phyloP scores from a whole-genome alignment of 2,888 invertebrate species.

The Phasia obesa region DNA sequence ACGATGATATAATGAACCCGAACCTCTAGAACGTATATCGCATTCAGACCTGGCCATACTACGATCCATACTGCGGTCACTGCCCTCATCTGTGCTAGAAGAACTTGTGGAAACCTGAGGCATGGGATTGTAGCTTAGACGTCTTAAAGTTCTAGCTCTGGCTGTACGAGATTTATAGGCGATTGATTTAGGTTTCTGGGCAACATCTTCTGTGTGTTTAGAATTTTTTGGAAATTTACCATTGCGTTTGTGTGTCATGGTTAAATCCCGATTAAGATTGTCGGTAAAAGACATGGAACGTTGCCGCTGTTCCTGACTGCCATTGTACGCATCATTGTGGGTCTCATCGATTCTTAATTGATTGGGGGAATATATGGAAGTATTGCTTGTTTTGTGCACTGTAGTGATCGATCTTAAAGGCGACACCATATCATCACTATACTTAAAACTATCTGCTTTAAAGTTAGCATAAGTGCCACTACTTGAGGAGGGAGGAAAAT shows the following conservation, averaged over 20 bases:
- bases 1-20: conserved; percentile 73
- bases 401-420: conserved; percentile 77
- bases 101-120: conserved; percentile 84
- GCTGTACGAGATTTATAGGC: conserved; percentile 83
- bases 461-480: conserved; percentile 71
- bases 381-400: conserved; percentile 76
- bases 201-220: conserved; percentile 16
- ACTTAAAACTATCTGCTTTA: conserved; percentile 74
- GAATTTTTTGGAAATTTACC: conserved; percentile 48
- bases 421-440: conserved; percentile 75
- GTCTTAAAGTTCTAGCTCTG: conserved; percentile 83
- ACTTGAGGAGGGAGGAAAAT: conserved; percentile 73
- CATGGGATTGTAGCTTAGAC: conserved; percentile 85
- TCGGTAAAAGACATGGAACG: conserved; percentile 84
- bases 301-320: conserved; percentile 78
- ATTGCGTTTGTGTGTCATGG: conserved; percentile 71
- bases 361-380: conserved; percentile 76
- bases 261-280: conserved; percentile 80
- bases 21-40: conserved; percentile 82
- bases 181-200: conserved; percentile 64
- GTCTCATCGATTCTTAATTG: conserved; percentile 62
- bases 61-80: conserved; percentile 77
- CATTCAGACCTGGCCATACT: conserved; percentile 84
- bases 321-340: conserved; percentile 63
- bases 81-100: conserved; percentile 83